Base-by-base conservation (phyloP, 2,113 vertebrate species). In the Illadopsis cleaveri region DNA sequence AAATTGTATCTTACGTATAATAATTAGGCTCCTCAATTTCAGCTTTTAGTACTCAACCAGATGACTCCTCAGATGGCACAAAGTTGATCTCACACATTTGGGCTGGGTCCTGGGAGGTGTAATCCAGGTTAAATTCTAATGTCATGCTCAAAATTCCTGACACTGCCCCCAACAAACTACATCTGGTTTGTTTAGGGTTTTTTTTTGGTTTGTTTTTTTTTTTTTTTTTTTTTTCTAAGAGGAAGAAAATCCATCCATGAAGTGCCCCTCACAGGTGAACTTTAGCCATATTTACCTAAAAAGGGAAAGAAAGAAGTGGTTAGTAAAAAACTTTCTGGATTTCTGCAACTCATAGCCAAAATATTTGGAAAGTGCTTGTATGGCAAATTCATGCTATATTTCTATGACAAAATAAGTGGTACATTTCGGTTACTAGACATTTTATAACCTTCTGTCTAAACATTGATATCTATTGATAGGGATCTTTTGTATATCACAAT, bases 21-120 rank as follows among this genome's bases (percentile, higher is more conserved):
- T 37, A 76, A 61, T 73, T 44, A 83, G 2, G 6, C 7, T 76
- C 15, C 37, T 33, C 20, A 28, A 2, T 57, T 89, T 91, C 23
- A 58, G 11, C 28, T 15, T 64, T 88, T 61, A 82, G 6, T 53
- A 42, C 18, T 44, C 10, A 12, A 50, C 11, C 9, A 54, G 35
- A 31, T 75, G 16, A 66, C 4, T 44, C 9, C 10, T 8, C 25
- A 64, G 2, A 47, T 15, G 54, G 9, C 44, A 79, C 21, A 51
- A 40, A 68, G 20, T 4, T 76, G 42, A 62, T 68, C 35, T 79
- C 38, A 33, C 7, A 37, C 2, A 20, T n/a, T 45, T 42, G 47
- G 19, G 15, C 17, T 79, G 53, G 6, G 12, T 24, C 7, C 9
- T 0, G 0, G 31, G 1, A 65, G 1, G 6, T 35, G 6, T 24